Percentiles rank a stretch among this genome's conserved stretches.
phyloP scores from a whole-genome alignment of 2,888 invertebrate species.

The Dryadula phaetusa region DNA sequence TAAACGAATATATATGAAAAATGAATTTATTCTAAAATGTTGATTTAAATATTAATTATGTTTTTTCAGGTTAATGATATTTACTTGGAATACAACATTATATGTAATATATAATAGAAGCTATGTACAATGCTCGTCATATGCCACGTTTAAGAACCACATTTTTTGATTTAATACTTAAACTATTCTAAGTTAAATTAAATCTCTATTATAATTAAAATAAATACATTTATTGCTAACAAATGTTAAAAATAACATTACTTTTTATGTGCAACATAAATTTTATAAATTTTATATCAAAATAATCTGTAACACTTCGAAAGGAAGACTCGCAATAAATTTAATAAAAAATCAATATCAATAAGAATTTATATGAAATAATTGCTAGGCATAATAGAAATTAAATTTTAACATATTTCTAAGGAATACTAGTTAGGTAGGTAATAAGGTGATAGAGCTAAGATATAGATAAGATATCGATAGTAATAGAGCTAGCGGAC shows the following conservation, averaged over 20 bases:
- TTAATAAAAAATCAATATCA: background rate
- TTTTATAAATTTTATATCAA: background rate
- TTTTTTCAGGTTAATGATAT: too few relatives aligned
- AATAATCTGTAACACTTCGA: background rate
- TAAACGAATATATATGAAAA: background rate
- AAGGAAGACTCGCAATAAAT: background rate
- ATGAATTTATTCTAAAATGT: background rate
- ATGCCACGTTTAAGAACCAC: constrained; percentile 12
- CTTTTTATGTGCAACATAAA: background rate
- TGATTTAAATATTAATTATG: background rate
- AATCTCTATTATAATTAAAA: background rate
- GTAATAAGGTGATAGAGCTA: background rate
- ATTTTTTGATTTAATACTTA: background rate
- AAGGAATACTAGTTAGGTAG: constrained; percentile 2
- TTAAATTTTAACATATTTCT: constrained; percentile 1
- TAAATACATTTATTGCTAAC: constrained; percentile 3
- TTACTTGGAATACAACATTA: background rate
- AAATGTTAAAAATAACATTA: background rate
- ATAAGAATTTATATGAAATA: background rate
- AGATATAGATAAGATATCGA: constrained; percentile 23
- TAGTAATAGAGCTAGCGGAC: constrained; percentile 68
- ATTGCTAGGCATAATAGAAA: background rate
- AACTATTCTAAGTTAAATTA: background rate
- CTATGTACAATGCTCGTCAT: background rate
- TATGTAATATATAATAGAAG: background rate